Base-by-base conservation (phyloP, 2,797 vertebrate species). In the Cuniculus paca region DNA sequence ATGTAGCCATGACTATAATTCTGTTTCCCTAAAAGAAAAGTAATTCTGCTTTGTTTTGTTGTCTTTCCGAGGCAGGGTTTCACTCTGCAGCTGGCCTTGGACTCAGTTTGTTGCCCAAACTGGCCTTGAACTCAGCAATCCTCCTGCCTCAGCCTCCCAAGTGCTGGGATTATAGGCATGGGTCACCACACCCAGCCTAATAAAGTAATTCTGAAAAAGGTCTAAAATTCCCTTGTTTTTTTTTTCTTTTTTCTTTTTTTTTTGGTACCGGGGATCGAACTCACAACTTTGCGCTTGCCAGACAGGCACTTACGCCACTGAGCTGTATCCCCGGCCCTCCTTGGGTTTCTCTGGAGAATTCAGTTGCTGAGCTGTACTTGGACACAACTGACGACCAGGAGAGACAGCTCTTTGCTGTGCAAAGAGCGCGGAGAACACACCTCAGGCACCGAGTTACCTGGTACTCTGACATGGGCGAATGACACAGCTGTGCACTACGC, bases 341-440 rank as follows among this genome's bases (percentile, higher is more conserved):
- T 90, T 68, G 48, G 68, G 77, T 63, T 84, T 60, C 72, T 90
- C 80, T 83, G 50, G 80, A n/a, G 70, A 85, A 92, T 68, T 74
- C 68, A 79, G 75, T 22, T 31, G 48, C 45, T 87, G 26, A 83
- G 39, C 42, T 65, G 26, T 5, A 36, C 13, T 63, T 8, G 3
- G 31, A 13, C 42, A 58, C 22, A 45, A 84, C 6, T 45, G 45
- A n/a, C 42, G 26, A 45, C 11, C 52, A 28, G 13, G 77, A 83
- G 50, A 63, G 77, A 34, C 1, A 56, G 48, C n/a, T n/a, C n/a
- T n/a, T n/a, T n/a, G 2, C 2, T 10, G 28, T 4, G 14, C 36
- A 24, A 24, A 4, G 19, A 91, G 50, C 26, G 68, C 54, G 31
- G 24, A 86, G 70, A 42, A 75, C 39, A 74, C 26, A 48, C 79